Evolutionary conservation across 2,113 vertebrate genomes (phyloP).

Genomic region (Stictonetta naevosa): DNA sequence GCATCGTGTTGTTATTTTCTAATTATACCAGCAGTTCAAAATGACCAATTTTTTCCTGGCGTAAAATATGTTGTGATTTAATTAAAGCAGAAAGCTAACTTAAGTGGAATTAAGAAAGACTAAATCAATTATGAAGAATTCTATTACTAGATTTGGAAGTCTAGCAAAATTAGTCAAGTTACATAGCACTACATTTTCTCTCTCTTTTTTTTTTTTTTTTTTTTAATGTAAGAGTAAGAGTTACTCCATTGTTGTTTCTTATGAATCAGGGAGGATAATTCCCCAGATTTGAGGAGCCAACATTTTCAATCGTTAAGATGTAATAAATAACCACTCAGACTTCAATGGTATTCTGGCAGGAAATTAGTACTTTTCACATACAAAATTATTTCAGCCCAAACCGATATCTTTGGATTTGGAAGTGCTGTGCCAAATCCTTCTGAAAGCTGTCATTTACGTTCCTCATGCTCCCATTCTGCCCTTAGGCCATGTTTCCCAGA

Average conservation of each 20-base stretch:
- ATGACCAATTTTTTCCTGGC: slow-evolving; percentile 27
- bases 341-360: neutral
- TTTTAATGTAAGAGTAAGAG: neutral
- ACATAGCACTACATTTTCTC: neutral
- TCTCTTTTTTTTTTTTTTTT: neutral
- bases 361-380: neutral
- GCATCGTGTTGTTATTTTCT: neutral
- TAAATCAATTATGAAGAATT: slow-evolving; percentile 43
- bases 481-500: neutral
- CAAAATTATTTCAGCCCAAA: neutral
- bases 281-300: neutral
- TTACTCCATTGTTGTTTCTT: neutral
- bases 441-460: neutral
- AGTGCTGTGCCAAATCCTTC: neutral
- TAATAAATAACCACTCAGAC: slow-evolving; percentile 1
- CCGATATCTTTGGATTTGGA: neutral
- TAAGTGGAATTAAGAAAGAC: slow-evolving; percentile 28
- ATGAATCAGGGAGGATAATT: neutral
- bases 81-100: slow-evolving; percentile 60
- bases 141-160: slow-evolving; percentile 32
- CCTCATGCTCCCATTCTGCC: neutral
- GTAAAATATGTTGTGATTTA: slow-evolving; percentile 39
- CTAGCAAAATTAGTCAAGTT: slow-evolving; percentile 23
- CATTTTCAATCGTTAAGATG: slow-evolving; percentile 12
- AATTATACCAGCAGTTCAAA: slow-evolving; percentile 44